A percentile compares a stretch with the other conserved stretches of the same genome.
Evolutionary conservation across 2,797 vertebrate species (phyloP).

Genomic region (Tenualosa ilisha): DNA sequence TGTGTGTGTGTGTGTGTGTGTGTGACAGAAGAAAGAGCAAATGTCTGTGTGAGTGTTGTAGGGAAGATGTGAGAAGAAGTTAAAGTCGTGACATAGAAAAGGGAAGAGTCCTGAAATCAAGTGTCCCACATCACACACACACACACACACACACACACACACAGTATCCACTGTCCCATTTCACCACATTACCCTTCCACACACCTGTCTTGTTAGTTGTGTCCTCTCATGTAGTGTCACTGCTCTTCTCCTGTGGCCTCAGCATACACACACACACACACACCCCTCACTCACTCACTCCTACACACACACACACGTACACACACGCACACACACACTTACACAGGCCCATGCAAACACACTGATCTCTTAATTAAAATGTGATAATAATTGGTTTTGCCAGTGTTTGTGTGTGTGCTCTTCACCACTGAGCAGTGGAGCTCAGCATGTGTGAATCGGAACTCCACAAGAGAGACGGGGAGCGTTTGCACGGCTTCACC

Average conservation of each 20-base stretch:
- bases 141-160: background rate
- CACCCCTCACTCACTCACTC: constrained; percentile 18
- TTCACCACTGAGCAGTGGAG: background rate
- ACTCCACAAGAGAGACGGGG: background rate
- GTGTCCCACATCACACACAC: constrained; percentile 6
- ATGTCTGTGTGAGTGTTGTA: background rate
- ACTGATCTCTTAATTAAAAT: constrained; percentile 25
- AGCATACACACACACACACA: constrained; percentile 12
- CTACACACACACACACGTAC: constrained; percentile 9
- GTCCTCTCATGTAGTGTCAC: constrained; percentile 11
- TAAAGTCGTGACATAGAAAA: constrained; percentile 36
- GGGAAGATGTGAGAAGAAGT: background rate
- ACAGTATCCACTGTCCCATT: background rate
- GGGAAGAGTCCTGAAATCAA: constrained; percentile 58
- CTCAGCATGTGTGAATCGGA: background rate
- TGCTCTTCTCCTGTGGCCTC: constrained; percentile 11
- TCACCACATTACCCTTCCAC: background rate
- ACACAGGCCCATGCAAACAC: background rate
- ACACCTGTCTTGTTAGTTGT: constrained; percentile 21
- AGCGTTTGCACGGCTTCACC: background rate
- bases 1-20: background rate
- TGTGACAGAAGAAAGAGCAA: constrained; percentile 3
- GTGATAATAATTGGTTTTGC: constrained; percentile 24
- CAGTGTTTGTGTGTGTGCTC: constrained; percentile 9
- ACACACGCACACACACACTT: background rate